Evolutionary conservation across 2,113 vertebrate species (phyloP).

Genomic region (Pterocles gutturalis): DNA sequence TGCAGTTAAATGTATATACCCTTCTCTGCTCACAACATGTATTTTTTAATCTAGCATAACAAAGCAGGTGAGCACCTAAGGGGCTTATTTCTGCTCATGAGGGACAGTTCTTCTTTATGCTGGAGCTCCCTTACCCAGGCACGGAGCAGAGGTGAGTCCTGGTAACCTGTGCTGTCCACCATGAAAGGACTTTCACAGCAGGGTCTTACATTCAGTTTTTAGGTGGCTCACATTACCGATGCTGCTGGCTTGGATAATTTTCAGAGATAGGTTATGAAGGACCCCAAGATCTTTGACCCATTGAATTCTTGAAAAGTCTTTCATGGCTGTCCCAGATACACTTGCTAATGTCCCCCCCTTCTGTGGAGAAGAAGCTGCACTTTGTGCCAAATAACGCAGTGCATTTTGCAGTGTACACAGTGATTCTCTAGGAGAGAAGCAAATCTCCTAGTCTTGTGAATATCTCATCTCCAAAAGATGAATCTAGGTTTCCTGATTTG

Average conservation of each 20-base stretch:
- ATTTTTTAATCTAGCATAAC: not conserved
- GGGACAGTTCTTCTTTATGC: not conserved
- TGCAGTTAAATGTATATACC: not conserved
- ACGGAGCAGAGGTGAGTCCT: fast-evolving
- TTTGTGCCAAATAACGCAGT: not conserved
- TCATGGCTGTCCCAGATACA: not conserved
- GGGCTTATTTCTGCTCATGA: not conserved
- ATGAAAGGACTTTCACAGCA: not conserved
- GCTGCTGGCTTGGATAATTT: not conserved
- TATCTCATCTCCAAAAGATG: not conserved
- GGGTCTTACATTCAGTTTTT: not conserved
- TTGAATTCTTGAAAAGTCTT: not conserved
- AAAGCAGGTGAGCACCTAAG: not conserved
- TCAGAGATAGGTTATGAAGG: not conserved
- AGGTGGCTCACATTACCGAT: not conserved
- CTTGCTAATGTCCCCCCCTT: not conserved
- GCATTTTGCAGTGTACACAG: not conserved
- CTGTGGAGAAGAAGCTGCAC: not conserved
- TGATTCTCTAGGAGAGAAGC: not conserved
- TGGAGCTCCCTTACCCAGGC: not conserved
- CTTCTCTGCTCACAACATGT: not conserved
- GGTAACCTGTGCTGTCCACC: not conserved
- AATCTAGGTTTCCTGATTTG: not conserved
- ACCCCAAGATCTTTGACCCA: not conserved
- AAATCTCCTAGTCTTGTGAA: not conserved